Percentiles rank a stretch among this genome's conserved stretches.
Evolutionary conservation across 2,888 invertebrate genomes (phyloP).

Genomic region (Temnothorax ravouxi): DNA sequence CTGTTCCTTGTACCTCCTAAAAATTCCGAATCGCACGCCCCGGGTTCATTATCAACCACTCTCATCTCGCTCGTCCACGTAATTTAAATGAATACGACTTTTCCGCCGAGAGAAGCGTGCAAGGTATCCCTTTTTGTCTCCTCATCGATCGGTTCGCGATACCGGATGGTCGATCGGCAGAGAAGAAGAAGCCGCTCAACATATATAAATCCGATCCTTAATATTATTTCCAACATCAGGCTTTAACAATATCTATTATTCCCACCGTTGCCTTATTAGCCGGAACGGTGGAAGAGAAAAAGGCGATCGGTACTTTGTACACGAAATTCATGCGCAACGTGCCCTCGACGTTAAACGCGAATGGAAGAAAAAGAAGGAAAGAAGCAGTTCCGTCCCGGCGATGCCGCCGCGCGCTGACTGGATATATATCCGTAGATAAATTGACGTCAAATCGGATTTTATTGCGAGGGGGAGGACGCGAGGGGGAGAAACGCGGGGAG

Average conservation of each 20-base stretch:
- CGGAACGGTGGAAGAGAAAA: conserved; percentile 56
- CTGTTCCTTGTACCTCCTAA: conserved; percentile 36
- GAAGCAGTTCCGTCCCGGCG: conserved; percentile 47
- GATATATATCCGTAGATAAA: conserved; percentile 83
- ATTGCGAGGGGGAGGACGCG: conserved; percentile 74
- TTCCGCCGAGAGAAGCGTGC: conserved; percentile 49
- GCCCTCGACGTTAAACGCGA: conserved; percentile 46
- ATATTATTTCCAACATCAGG: conserved; percentile 55
- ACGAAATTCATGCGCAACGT: conserved; percentile 74
- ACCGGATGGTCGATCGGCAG: conserved; percentile 34
- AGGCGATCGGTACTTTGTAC: conserved; percentile 65
- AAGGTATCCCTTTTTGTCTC: conserved; percentile 45
- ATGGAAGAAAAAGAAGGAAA: conserved; percentile 59
- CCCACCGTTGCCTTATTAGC: conserved; percentile 71
- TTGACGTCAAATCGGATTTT: conserved; percentile 85
- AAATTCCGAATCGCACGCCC: conserved; percentile 42
- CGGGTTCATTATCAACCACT: conserved; percentile 46
- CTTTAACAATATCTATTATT: conserved; percentile 72
- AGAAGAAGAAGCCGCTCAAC: conserved; percentile 33
- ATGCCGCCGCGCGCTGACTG: conserved; percentile 70
- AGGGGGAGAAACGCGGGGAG: conserved; percentile 50
- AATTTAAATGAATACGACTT: conserved; percentile 52
- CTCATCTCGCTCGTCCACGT: conserved; percentile 50
- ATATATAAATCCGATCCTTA: conserved; percentile 67
- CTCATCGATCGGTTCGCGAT: conserved; percentile 48